These are phyloP conservation scores for Drosophila cardini DNA, from an alignment of 1,140 invertebrate genomes.

Conservation along the genomic window DNA sequence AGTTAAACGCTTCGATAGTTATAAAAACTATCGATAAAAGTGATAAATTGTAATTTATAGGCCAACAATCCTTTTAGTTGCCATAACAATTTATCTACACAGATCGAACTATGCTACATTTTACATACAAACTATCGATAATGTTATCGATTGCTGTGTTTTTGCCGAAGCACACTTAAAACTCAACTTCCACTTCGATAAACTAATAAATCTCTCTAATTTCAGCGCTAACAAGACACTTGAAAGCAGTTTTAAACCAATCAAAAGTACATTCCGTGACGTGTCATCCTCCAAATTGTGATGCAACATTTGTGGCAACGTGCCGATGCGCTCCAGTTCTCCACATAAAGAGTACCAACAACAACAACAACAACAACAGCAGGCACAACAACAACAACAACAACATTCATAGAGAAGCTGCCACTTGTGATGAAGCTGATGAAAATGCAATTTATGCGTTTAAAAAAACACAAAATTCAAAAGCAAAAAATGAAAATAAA, in stretches of 20 bases:
- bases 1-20: too few relatives aligned
- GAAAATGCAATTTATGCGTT: slow-evolving; percentile 43
- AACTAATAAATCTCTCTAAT: background rate
- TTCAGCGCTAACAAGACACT: background rate
- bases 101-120: too few relatives aligned
- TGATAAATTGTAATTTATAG: too few relatives aligned
- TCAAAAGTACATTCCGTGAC: slow-evolving; percentile 1
- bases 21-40: too few relatives aligned
- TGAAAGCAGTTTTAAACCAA: background rate
- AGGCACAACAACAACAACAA: slow-evolving; percentile 13
- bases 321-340: slow-evolving; percentile 73
- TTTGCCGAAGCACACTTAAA: background rate
- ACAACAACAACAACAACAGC: slow-evolving; percentile 5
- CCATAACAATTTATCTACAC: too few relatives aligned
- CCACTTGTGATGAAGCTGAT: slow-evolving; percentile 23
- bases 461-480: slow-evolving; percentile 2
- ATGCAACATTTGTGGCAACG: slow-evolving; percentile 67
- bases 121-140: background rate
- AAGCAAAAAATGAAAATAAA: slow-evolving; percentile 37
- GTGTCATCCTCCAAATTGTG: slow-evolving; percentile 27
- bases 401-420: background rate
- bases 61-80: too few relatives aligned
- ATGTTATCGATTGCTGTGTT: background rate
- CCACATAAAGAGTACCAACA: slow-evolving; percentile 27
- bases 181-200: background rate